A percentile compares a stretch with the other conserved stretches of the same genome.
Conservation (phyloP, 2,888 invertebrate genomes). For the Stenchaetothrips biformis region DNA sequence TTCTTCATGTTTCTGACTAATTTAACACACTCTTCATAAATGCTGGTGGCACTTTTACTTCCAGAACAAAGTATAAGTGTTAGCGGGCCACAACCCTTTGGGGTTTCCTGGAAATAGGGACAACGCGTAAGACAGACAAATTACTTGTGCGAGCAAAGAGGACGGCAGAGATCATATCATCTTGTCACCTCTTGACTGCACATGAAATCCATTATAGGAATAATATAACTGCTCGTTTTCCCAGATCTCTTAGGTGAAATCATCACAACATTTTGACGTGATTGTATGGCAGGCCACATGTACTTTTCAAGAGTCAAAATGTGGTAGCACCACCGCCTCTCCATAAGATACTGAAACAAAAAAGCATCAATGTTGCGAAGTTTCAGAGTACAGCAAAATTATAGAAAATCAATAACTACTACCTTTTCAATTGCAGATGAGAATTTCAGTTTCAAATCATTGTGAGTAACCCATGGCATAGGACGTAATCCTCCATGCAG, state of each 20-base stretch:
- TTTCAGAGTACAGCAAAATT: neutral
- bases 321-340: neutral
- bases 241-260: neutral
- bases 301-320: neutral
- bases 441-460: neutral
- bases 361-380: neutral
- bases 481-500: neutral
- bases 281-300: neutral
- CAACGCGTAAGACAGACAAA: neutral
- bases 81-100: neutral
- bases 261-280: neutral
- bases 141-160: neutral
- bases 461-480: neutral
- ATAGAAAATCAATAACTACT: neutral
- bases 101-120: neutral
- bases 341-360: neutral
- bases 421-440: neutral
- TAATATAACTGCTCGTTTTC: neutral
- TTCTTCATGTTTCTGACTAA: neutral
- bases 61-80: neutral
- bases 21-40: neutral
- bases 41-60: neutral
- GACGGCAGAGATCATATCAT: neutral
- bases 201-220: constrained; percentile 11
- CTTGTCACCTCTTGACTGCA: neutral